Evolutionary conservation across 2,797 vertebrate genomes (phyloP), one percentile per base, ranked within the genome.

Genomic region (Rhynchonycteris naso): DNA sequence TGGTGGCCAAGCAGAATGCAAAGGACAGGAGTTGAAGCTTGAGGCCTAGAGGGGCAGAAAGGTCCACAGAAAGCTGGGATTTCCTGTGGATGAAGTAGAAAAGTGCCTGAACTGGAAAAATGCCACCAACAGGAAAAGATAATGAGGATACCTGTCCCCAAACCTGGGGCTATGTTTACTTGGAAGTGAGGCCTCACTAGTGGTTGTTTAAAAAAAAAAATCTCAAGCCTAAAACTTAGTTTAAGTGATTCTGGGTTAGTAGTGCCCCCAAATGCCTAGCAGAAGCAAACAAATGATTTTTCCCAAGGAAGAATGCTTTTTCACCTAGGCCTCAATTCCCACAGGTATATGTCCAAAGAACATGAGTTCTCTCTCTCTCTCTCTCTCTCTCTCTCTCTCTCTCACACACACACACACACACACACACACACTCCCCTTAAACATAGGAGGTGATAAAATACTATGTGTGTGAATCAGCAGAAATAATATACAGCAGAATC

Each of bases 281-380:
- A 80, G 52, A 86, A 89, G 24, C n/a, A 90, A 90, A 72, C 18
- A 75, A 16, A 81, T 56, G 24, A 58, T 15, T 79, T 65, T 74
- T 93, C n/a, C 50, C 35, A 54, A 13, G n/a, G 69, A 88, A 50
- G 72, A 90, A 89, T 8, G 69, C 3, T 26, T 66, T 92, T 93
- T 61, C 43, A 79, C 58, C 11, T 43, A 89, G 75, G 52, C 52
- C 47, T 86, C 43, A 56, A 8, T 61, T 84, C 33, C 33, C 58
- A 88, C 76, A 91, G 58, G 69, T 50, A 59, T 24, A n/a, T 68
- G 95, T 92, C n/a, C 35, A 72, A 84, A 94, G 79, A 76, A 69
- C 18, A 10, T 75, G 88, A 75, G 30, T 86, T 86, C 38, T 43
- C 7, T 43, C 38, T 43, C 38, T 43, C 4, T 43, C 43, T 43